phyloP scores from a whole-genome alignment of 2,797 vertebrate species.

The Pogonophryne albipinna region DNA sequence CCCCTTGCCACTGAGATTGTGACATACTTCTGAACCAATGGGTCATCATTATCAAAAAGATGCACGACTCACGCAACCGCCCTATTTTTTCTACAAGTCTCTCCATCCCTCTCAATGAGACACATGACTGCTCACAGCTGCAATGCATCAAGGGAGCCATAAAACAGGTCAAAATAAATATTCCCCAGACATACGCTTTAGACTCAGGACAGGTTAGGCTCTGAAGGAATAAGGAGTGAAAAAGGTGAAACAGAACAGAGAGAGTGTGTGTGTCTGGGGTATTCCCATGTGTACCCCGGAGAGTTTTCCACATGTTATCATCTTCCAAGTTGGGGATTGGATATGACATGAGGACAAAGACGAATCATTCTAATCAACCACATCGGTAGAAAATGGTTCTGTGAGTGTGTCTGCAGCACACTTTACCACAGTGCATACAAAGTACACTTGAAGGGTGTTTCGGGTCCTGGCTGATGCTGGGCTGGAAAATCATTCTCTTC shows the following conservation, averaged over 20 bases:
- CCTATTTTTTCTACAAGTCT: conserved; percentile 20
- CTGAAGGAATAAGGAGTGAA: conserved; percentile 32
- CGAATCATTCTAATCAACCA: conserved; percentile 30
- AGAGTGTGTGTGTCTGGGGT: neutral
- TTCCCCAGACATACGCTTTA: conserved; percentile 50
- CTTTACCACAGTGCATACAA: conserved; percentile 16
- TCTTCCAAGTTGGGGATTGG: conserved; percentile 18
- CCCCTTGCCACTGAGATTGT: conserved; percentile 53
- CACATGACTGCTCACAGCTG: conserved; percentile 72
- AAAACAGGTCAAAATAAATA: conserved; percentile 68
- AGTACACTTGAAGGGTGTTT: conserved; percentile 10
- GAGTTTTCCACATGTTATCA: conserved; percentile 5
- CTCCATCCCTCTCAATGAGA: conserved; percentile 54
- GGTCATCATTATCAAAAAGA: conserved; percentile 80
- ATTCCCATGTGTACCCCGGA: conserved; percentile 2
- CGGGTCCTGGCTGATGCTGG: neutral
- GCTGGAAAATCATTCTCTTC: neutral
- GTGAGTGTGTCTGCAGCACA: conserved; percentile 26
- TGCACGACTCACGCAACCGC: conserved; percentile 51
- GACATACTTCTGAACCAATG: conserved; percentile 69
- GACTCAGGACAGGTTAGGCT: conserved; percentile 42
- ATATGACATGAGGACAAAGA: conserved; percentile 18
- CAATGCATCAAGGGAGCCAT: conserved; percentile 64
- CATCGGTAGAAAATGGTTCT: conserved; percentile 24
- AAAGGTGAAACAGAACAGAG: neutral